Percentiles rank a stretch among this genome's conserved stretches.
These are phyloP conservation scores for Saccopteryx leptura DNA, from an alignment of 2,113 vertebrate genomes.

Conservation along the genomic window DNA sequence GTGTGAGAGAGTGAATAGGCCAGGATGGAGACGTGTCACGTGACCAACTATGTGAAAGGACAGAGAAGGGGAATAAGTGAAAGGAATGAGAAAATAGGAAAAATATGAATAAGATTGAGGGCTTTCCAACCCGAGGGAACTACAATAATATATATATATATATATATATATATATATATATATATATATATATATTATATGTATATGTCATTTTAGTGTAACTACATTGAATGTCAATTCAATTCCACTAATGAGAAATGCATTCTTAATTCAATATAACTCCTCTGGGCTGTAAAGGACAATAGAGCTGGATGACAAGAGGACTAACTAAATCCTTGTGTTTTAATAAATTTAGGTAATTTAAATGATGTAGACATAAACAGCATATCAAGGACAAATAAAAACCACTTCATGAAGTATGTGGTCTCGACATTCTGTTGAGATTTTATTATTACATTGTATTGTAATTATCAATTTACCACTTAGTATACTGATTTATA, in stretches of 20 bases:
- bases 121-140: neutral
- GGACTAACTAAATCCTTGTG: neutral
- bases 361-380: neutral
- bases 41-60: neutral
- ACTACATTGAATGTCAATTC: neutral
- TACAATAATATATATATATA: neutral
- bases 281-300: neutral
- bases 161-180: neutral
- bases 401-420: neutral
- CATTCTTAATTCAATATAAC: neutral
- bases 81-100: neutral
- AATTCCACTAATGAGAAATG: neutral
- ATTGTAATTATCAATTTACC: neutral
- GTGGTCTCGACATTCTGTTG: neutral
- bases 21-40: neutral
- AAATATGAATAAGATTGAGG: neutral
- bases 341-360: conserved; percentile 3
- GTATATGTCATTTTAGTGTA: neutral
- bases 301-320: neutral
- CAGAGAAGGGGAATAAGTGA: neutral
- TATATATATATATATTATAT: neutral
- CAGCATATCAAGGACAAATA: neutral
- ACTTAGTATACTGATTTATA: neutral
- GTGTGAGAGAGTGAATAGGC: neutral
- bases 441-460: neutral